phyloP scores from a whole-genome alignment of 2,113 vertebrate genomes.

The Podarcis cretensis region DNA sequence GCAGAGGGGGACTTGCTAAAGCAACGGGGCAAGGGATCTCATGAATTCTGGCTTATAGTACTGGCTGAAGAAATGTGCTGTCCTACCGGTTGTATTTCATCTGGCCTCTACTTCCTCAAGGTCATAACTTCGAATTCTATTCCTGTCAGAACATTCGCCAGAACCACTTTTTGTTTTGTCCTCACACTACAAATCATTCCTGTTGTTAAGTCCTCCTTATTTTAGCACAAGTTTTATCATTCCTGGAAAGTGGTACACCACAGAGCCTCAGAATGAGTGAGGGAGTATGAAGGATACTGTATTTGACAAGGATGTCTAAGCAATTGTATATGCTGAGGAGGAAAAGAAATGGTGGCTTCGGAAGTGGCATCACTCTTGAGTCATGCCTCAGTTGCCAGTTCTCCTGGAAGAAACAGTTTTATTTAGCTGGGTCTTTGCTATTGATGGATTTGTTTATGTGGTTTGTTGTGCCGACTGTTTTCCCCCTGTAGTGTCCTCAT shows the following conservation, averaged over 20 bases:
- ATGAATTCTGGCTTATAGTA: background rate
- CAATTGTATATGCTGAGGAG: background rate
- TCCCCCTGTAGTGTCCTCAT: background rate
- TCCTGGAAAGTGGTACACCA: background rate
- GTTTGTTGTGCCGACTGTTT: background rate
- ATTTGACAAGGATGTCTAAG: slow-evolving; percentile 10
- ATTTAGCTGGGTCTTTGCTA: background rate
- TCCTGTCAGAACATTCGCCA: background rate
- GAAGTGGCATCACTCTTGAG: background rate
- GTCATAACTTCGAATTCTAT: background rate
- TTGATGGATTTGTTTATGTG: background rate
- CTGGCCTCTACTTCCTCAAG: background rate
- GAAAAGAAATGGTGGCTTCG: background rate
- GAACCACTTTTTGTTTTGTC: background rate
- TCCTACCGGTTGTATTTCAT: background rate
- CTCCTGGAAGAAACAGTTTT: background rate
- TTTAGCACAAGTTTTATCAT: background rate
- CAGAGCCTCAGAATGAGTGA: background rate
- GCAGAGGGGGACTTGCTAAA: background rate
- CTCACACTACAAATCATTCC: background rate
- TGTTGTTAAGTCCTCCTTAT: background rate
- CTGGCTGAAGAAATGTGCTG: background rate
- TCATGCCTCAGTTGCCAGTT: background rate
- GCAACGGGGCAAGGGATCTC: background rate
- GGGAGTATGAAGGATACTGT: background rate